A percentile compares a stretch with the other conserved stretches of the same genome.
Evolutionary conservation across 2,797 vertebrate genomes (phyloP).

Genomic region (Halcyon leucocephala): DNA sequence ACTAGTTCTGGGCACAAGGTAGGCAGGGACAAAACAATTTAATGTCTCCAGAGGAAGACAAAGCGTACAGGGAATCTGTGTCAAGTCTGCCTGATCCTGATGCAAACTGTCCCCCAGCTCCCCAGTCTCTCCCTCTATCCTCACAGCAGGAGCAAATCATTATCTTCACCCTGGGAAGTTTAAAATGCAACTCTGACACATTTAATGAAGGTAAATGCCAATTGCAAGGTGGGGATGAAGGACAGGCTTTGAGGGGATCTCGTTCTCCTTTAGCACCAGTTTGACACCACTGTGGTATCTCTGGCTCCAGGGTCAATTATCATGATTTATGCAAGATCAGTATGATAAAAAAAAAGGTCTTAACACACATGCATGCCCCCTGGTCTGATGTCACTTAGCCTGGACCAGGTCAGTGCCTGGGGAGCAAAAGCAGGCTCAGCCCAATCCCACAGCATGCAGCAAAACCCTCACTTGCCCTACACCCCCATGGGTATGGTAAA

Average conservation of each 20-base stretch:
- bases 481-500: fast-evolving
- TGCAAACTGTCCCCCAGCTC: neutral
- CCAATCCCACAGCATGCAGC: neutral
- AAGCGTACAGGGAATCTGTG: neutral
- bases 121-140: neutral
- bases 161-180: neutral
- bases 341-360: neutral
- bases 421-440: neutral
- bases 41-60: neutral
- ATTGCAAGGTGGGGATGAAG: fast-evolving
- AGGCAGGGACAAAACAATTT: neutral
- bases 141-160: neutral
- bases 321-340: neutral
- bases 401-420: neutral
- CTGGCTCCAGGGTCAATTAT: neutral
- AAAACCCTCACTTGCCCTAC: neutral
- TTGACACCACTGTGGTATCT: neutral
- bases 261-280: neutral
- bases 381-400: neutral
- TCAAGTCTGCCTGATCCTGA: neutral
- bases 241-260: neutral
- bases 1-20: neutral
- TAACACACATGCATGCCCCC: neutral
- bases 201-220: neutral
- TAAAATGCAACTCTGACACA: neutral